Evolutionary conservation across 2,113 vertebrate species (phyloP).

Genomic region (Menidia beryllina): DNA sequence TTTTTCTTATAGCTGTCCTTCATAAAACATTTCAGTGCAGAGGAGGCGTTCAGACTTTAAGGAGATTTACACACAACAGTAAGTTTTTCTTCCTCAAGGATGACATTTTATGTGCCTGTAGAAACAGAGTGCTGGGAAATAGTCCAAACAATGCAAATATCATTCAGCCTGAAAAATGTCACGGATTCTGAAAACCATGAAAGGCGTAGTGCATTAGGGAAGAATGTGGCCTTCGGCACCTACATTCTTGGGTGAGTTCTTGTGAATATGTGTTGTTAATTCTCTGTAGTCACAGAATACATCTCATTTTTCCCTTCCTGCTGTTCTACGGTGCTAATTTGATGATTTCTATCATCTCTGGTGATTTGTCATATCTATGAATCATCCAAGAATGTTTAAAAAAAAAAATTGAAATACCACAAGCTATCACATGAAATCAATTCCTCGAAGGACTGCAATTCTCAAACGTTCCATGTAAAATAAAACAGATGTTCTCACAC

Average conservation of each 20-base stretch:
- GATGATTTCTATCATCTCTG: no score
- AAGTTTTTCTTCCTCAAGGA: background rate
- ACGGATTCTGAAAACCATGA: background rate
- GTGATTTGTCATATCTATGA: no score
- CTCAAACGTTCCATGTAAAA: no score
- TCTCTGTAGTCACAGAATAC: background rate
- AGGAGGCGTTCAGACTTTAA: slow-evolving; percentile 8
- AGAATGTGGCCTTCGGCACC: background rate
- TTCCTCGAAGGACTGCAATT: no score
- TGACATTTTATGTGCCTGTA: background rate
- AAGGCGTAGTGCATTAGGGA: background rate
- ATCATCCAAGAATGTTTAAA: no score
- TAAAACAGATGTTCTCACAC: no score
- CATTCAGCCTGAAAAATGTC: slow-evolving; percentile 10
- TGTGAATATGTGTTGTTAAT: background rate
- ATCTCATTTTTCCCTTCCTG: no score
- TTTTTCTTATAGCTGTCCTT: no score
- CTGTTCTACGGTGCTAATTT: no score
- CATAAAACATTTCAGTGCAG: background rate
- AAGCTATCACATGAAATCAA: no score
- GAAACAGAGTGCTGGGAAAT: background rate
- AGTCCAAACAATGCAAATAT: background rate
- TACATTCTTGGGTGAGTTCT: background rate
- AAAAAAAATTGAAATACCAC: no score
- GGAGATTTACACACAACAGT: background rate